Percentiles rank a stretch among this genome's conserved stretches.
phyloP scores from a whole-genome alignment of 2,113 vertebrate genomes.

The Megaptera novaeangliae region DNA sequence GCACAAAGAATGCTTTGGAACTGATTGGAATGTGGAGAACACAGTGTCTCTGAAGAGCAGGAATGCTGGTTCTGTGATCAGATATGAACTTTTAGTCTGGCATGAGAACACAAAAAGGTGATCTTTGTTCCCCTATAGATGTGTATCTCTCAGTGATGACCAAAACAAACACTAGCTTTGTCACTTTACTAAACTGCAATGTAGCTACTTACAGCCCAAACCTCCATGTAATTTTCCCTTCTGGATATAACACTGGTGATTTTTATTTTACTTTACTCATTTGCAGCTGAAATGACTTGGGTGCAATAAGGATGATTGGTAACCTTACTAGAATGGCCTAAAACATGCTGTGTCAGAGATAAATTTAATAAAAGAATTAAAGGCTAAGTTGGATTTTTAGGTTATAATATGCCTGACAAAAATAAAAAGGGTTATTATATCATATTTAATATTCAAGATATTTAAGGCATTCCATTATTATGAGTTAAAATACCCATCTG shows the following conservation, averaged over 20 bases:
- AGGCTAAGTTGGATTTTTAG: background rate
- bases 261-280: constrained; percentile 40
- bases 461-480: background rate
- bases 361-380: constrained; percentile 20
- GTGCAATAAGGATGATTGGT: background rate
- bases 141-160: background rate
- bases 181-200: background rate
- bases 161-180: background rate
- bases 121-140: background rate
- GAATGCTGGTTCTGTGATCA: background rate
- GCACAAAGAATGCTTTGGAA: background rate
- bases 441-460: constrained; percentile 24
- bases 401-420: background rate
- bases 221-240: constrained; percentile 21
- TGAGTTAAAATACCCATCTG: background rate
- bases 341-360: background rate
- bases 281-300: constrained; percentile 9
- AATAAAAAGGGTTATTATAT: background rate
- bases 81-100: background rate
- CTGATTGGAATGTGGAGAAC: background rate
- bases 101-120: background rate
- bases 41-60: background rate
- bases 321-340: background rate
- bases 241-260: background rate
- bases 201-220: background rate